A percentile compares a stretch with the other conserved stretches of the same genome.
phyloP scores from a whole-genome alignment of 2,113 vertebrate genomes.

The Tretioscincus oriximinensis region DNA sequence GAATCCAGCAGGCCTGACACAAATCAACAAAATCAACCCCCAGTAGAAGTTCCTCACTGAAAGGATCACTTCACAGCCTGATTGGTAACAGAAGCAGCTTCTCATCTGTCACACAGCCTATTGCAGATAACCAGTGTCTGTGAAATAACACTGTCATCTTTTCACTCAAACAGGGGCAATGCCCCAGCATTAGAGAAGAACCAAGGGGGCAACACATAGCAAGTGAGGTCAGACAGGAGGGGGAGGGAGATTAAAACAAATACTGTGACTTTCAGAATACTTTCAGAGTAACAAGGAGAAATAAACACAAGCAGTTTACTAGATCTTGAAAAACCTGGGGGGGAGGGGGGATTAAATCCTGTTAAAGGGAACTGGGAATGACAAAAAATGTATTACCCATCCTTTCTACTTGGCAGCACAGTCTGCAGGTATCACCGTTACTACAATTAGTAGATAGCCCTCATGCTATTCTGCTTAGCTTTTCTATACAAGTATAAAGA shows the following conservation, averaged over 20 bases:
- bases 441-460: background rate
- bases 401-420: constrained; percentile 34
- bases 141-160: constrained; percentile 27
- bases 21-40: constrained; percentile 42
- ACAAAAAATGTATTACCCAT: background rate
- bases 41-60: constrained; percentile 48
- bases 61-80: constrained; percentile 36
- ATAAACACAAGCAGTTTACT: background rate
- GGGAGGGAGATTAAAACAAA: background rate
- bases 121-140: background rate
- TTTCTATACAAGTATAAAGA: constrained; percentile 13
- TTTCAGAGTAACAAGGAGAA: background rate
- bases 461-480: too few species aligned
- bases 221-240: background rate
- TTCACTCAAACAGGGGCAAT: background rate
- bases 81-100: constrained; percentile 37
- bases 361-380: constrained; percentile 31
- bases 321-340: background rate
- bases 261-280: background rate
- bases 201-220: background rate
- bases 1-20: constrained; percentile 47
- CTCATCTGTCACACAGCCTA: background rate
- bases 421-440: constrained; percentile 2
- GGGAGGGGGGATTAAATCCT: background rate
- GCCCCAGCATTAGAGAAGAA: constrained; percentile 16